Evolutionary conservation across 2,113 vertebrate genomes (phyloP), one percentile per base, ranked within the genome.

Genomic region (Panurus biarmicus): DNA sequence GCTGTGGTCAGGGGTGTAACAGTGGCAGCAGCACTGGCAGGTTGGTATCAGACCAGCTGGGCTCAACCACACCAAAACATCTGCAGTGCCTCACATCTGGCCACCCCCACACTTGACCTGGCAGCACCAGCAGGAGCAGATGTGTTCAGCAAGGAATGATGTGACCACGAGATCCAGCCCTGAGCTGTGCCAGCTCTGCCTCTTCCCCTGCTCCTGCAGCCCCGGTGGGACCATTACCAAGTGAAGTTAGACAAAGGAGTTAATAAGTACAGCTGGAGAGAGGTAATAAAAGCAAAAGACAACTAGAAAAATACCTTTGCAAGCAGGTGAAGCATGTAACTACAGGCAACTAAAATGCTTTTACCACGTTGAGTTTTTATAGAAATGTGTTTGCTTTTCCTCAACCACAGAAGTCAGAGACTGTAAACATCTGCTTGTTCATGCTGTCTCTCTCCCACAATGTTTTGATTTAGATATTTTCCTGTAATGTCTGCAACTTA

Each of bases 401-500:
- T 87, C 61, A 89, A 13, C 51, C 85, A 56, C 87, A 83, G n/a
- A 90, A 94, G 89, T 71, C 78, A 72, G 71, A 89, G 85, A 90
- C 82, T 58, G 93, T 50, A 94, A 95, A 97, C 94, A 95, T 93
- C 94, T 93, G 91, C 76, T 96, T 60, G 4, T 72, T 94, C 75
- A 77, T 12, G 10, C 91, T 42, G 61, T 33, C 77, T 89, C 87
- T 91, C 93, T 84, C 93, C 90, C 82, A 95, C 94, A 86, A n/a
- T 95, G 90, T 95, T 97, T 94, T 93, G 64, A 81, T 95, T 93
- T 92, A 86, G 79, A 77, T 94, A 90, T 93, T 93, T 89, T 85
- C 91, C 85, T 91, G 82, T 74, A 88, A 87, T 14, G 71, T 80
- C 72, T 80, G 65, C 75, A 90, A 93, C 93, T 87, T 79, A 83